Base-by-base conservation (phyloP, 2,113 vertebrate genomes). In the Tichodroma muraria region DNA sequence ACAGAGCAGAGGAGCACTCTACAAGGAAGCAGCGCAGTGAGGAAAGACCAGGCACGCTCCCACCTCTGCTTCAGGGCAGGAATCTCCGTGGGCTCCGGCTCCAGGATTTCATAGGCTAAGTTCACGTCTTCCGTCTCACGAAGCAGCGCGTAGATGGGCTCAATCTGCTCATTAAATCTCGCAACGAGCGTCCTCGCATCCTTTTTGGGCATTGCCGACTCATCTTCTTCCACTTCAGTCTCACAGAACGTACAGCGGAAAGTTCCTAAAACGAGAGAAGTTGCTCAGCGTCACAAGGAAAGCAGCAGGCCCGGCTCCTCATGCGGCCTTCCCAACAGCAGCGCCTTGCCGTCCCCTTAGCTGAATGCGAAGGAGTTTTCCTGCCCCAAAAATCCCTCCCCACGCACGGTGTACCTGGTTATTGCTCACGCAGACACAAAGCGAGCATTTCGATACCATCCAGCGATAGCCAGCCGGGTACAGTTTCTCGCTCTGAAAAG, bases 141-240 rank as follows among this genome's bases (percentile, higher is more conserved):
- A 47, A 99, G 98, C 82, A 99, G 97, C 1, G 96, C 98, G 6
- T 99, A 99, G 97, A 99, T 99, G 85, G 99, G 99, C 93, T 99
- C 99, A 20, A 99, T 99, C 96, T 99, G 99, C 95, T 99, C 99
- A 7, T 99, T 99, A 97, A 99, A 99, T 68, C 99, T 98, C 9
- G 99, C 99, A 88, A 99, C 98, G 20, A 98, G 98, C 4, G 99
- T 99, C 96, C 99, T 98, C 23, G 99, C 99, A n/a, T 99, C 99
- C 95, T 99, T 99, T 92, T 99, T 99, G 68, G 97, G 99, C 98
- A 98, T 99, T 38, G 97, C 99, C 0, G 99, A 99, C 94, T 99
- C 98, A 79, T 99, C 99, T 92, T 99, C 99, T 87, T 99, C 99
- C 83, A 99, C 99, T 93, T 99, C 99, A 2, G 99, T 99, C 92